phyloP scores from a whole-genome alignment of 2,113 vertebrate species.

The Chrysochloris asiatica region DNA sequence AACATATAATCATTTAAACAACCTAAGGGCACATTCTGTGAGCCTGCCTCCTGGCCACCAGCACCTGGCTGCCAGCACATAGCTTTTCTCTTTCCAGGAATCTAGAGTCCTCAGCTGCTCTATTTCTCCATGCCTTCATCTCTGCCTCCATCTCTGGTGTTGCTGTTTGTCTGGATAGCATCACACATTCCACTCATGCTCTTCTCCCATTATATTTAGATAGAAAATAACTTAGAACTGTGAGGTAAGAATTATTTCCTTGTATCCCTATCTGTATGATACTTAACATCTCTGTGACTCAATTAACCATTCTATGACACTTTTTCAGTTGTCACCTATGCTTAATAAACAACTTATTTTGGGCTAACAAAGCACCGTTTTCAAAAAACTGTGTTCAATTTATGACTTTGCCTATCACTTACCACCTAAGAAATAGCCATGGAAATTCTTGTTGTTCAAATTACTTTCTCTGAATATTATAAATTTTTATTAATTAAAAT shows the following conservation, averaged over 20 bases:
- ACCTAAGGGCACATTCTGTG: too few relatives aligned
- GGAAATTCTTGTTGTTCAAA: neutral
- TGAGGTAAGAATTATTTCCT: neutral
- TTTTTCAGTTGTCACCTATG: neutral
- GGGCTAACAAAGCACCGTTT: neutral
- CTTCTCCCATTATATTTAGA: neutral
- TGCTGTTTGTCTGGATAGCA: too few relatives aligned
- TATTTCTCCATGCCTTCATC: too few relatives aligned
- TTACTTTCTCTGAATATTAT: neutral
- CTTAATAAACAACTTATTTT: neutral
- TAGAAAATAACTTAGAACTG: neutral
- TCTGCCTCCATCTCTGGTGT: too few relatives aligned
- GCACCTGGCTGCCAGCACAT: too few relatives aligned
- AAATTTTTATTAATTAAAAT: neutral
- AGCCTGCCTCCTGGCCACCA: too few relatives aligned
- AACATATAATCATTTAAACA: too few relatives aligned
- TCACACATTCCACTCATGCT: too few relatives aligned
- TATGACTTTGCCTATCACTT: neutral
- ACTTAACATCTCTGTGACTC: neutral
- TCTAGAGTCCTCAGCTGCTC: too few relatives aligned
- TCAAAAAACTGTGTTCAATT: neutral
- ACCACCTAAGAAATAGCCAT: neutral
- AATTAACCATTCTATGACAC: neutral
- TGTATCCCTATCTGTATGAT: neutral
- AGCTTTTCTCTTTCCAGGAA: too few relatives aligned